These are phyloP conservation scores for Halocaridina rubra DNA, from an alignment of 2,888 invertebrate genomes.

Conservation along the genomic window DNA sequence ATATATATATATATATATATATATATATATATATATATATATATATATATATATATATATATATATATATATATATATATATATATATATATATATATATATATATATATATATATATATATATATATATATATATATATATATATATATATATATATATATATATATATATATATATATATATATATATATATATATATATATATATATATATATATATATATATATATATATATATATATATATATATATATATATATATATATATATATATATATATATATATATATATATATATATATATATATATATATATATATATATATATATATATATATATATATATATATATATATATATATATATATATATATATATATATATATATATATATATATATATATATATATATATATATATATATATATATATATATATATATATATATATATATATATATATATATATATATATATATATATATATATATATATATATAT, in stretches of 20 bases:
- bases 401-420: not conserved
- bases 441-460: not conserved
- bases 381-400: not conserved
- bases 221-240: not conserved
- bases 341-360: not conserved
- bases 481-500: not conserved
- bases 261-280: not conserved
- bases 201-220: not conserved
- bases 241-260: not conserved
- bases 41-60: no score
- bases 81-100: no score
- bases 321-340: not conserved
- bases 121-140: not conserved
- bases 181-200: not conserved
- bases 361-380: not conserved
- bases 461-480: no score
- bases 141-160: not conserved
- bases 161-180: not conserved
- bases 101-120: not conserved
- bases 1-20: no score
- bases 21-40: no score
- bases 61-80: no score
- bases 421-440: not conserved
- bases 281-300: not conserved
- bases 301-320: not conserved